These are phyloP conservation scores for Ctena decussata DNA, from an alignment of 2,888 invertebrate genomes.

Conservation along the genomic window DNA sequence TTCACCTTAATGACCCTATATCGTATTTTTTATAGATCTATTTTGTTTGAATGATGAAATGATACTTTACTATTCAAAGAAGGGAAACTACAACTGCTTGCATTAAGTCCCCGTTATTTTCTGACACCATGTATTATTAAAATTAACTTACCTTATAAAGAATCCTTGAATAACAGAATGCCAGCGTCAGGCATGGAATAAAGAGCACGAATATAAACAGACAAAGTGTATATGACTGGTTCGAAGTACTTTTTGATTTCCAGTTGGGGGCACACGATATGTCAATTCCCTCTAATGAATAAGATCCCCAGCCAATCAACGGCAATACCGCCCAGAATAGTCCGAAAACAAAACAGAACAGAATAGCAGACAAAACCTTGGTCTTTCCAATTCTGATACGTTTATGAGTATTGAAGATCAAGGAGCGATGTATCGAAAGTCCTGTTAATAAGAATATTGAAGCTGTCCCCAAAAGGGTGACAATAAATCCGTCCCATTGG, in stretches of 20 bases:
- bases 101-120: too few relatives aligned
- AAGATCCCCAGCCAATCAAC: conserved; percentile 46
- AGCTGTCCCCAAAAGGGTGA: conserved; percentile 41
- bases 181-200: conserved; percentile 33
- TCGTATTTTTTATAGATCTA: too few relatives aligned
- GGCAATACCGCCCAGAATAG: conserved; percentile 41
- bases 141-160: conserved; percentile 32
- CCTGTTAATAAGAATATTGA: conserved; percentile 48
- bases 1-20: too few relatives aligned
- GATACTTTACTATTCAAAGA: too few relatives aligned
- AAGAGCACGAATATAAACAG: conserved; percentile 47
- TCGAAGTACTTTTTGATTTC: conserved; percentile 10
- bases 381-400: neutral
- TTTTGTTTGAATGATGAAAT: too few relatives aligned
- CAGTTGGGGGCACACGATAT: conserved; percentile 56
- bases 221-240: conserved; percentile 27
- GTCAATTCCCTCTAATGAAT: conserved; percentile 34
- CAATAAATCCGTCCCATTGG: conserved; percentile 54
- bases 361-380: neutral
- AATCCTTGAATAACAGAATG: conserved; percentile 38
- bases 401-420: neutral
- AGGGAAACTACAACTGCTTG: too few relatives aligned
- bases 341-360: conserved; percentile 35
- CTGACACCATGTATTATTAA: too few relatives aligned
- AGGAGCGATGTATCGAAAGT: conserved; percentile 41